A percentile compares a stretch with the other conserved stretches of the same genome.
Evolutionary conservation across 2,888 invertebrate species (phyloP).

Genomic region (Ophion obscuratus): DNA sequence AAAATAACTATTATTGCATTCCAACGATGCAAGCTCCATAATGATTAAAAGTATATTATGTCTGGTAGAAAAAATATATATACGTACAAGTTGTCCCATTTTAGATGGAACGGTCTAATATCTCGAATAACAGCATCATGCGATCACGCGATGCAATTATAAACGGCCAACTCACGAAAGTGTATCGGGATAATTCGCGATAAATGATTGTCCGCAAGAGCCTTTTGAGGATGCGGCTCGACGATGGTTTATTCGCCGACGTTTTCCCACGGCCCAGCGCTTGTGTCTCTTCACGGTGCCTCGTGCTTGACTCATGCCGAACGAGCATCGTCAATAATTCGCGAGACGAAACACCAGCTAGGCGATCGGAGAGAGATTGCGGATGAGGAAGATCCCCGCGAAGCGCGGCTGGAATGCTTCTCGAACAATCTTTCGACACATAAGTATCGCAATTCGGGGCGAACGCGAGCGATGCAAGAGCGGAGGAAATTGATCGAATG

Average conservation of each 20-base stretch:
- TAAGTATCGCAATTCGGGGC: neutral
- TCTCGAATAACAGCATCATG: neutral
- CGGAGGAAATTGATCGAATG: no score
- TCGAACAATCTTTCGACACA: neutral
- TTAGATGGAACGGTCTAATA: neutral
- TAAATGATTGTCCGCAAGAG: constrained; percentile 14
- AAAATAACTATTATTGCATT: no score
- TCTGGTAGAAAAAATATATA: no score
- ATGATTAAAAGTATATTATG: no score
- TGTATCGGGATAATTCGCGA: constrained; percentile 17
- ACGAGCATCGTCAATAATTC: constrained; percentile 42
- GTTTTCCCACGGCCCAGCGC: constrained; percentile 59
- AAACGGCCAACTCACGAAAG: constrained; percentile 4
- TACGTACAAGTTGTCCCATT: no score
- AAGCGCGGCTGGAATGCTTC: neutral
- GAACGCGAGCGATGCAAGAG: neutral
- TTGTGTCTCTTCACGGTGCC: constrained; percentile 23
- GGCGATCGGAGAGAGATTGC: constrained; percentile 37
- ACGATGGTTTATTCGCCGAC: constrained; percentile 35
- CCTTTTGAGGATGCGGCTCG: constrained; percentile 38
- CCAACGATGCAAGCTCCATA: no score
- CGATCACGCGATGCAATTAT: neutral
- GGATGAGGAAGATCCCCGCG: constrained; percentile 24
- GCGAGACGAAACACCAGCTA: constrained; percentile 36
- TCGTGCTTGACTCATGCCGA: constrained; percentile 12